Conservation (phyloP, 2,888 invertebrate species). For the Polyploca ridens region DNA sequence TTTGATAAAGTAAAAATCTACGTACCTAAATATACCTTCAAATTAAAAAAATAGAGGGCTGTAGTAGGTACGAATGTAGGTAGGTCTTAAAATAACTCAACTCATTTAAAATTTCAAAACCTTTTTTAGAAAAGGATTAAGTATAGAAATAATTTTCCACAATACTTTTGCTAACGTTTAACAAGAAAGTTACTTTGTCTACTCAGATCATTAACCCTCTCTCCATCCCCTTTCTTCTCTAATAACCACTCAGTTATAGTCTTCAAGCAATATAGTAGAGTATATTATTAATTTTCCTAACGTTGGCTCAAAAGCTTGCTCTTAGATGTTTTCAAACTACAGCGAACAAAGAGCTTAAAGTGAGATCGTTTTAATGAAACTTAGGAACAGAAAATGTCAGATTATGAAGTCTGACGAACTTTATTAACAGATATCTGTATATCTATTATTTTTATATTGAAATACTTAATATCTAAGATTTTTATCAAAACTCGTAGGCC, state of each 20-base stretch:
- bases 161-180: conserved; percentile 36
- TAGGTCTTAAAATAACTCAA: background rate
- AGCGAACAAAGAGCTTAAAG: conserved; percentile 33
- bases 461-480: no score
- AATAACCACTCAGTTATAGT: background rate
- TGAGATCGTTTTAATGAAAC: conserved; percentile 32
- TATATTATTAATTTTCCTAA: conserved; percentile 35
- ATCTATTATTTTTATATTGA: no score
- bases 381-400: conserved; percentile 34
- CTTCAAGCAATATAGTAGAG: conserved; percentile 26
- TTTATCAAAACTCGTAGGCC: no score
- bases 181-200: conserved; percentile 32
- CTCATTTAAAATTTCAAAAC: background rate
- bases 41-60: no score
- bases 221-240: background rate
- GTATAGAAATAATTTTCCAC: background rate
- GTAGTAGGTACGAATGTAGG: no score
- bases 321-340: conserved; percentile 35
- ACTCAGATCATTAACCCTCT: conserved; percentile 35
- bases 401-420: conserved; percentile 22
- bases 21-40: no score
- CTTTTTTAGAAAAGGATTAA: background rate
- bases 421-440: background rate
- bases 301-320: conserved; percentile 7
- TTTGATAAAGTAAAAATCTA: no score